phyloP scores from a whole-genome alignment of 2,113 vertebrate genomes.

The Notarius lentiginosus region DNA sequence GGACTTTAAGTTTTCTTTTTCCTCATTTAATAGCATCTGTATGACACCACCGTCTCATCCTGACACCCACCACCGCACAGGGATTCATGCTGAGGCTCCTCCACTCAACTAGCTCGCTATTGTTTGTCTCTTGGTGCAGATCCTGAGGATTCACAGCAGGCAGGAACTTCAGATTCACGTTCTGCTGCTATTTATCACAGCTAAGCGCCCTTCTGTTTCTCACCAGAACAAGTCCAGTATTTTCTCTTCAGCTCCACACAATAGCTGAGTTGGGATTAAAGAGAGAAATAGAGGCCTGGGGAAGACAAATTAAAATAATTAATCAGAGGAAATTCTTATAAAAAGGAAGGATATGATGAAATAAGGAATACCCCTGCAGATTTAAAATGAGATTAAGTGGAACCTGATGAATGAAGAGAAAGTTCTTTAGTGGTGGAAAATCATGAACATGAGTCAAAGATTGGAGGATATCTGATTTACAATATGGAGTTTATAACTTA shows the following conservation, averaged over 20 bases:
- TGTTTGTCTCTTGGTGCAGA: constrained; percentile 26
- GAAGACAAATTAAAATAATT: background rate
- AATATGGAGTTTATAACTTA: background rate
- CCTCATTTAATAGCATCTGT: constrained; percentile 69
- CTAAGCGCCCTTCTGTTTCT: background rate
- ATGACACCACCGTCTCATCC: constrained; percentile 58
- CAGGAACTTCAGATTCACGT: background rate
- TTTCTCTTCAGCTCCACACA: background rate
- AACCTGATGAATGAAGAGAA: background rate
- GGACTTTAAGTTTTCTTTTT: constrained; percentile 53
- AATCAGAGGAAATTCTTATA: background rate
- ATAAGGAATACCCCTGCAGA: background rate
- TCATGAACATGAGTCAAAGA: background rate
- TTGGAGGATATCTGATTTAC: background rate
- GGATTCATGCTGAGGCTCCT: constrained; percentile 17
- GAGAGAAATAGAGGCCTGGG: background rate
- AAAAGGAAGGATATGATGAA: background rate
- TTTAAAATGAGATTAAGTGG: background rate
- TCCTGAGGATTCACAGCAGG: constrained; percentile 16
- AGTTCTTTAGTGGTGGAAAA: background rate
- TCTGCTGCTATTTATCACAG: constrained; percentile 10
- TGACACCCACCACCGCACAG: constrained; percentile 30
- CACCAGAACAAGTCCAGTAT: background rate
- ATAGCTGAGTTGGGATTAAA: background rate
- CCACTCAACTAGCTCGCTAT: background rate